A percentile compares a stretch with the other conserved stretches of the same genome.
These are phyloP conservation scores for Amazona guildingii DNA, from an alignment of 2,113 vertebrate species.

Conservation along the genomic window DNA sequence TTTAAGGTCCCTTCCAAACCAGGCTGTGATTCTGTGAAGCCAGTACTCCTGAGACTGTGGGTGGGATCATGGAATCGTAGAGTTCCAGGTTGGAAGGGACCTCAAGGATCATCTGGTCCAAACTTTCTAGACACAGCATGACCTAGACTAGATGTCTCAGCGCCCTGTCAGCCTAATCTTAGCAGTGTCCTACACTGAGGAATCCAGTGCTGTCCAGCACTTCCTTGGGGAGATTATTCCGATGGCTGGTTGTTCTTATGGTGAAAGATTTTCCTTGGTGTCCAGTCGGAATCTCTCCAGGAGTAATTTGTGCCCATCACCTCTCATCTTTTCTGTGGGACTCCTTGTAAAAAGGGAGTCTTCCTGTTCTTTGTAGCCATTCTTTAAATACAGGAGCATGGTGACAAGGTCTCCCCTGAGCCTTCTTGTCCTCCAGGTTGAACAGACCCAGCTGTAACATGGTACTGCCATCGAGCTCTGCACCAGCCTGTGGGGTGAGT, in stretches of 20 bases:
- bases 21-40: neutral
- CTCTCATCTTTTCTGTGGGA: neutral
- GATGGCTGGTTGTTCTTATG: neutral
- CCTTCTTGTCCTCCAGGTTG: neutral
- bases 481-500: neutral
- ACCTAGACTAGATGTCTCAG: neutral
- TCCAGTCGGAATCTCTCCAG: neutral
- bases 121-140: neutral
- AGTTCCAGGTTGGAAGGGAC: neutral
- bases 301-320: neutral
- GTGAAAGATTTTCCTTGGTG: neutral
- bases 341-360: neutral
- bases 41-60: neutral
- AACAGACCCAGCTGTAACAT: neutral
- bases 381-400: neutral
- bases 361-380: neutral
- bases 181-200: neutral
- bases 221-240: neutral
- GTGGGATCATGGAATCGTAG: neutral
- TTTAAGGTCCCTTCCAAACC: neutral
- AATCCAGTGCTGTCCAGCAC: neutral
- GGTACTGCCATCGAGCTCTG: no score
- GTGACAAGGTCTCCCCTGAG: neutral
- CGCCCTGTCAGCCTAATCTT: neutral
- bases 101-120: neutral